Evolutionary conservation across 2,113 vertebrate genomes (phyloP).

Genomic region (Datnioides undecimradiatus): DNA sequence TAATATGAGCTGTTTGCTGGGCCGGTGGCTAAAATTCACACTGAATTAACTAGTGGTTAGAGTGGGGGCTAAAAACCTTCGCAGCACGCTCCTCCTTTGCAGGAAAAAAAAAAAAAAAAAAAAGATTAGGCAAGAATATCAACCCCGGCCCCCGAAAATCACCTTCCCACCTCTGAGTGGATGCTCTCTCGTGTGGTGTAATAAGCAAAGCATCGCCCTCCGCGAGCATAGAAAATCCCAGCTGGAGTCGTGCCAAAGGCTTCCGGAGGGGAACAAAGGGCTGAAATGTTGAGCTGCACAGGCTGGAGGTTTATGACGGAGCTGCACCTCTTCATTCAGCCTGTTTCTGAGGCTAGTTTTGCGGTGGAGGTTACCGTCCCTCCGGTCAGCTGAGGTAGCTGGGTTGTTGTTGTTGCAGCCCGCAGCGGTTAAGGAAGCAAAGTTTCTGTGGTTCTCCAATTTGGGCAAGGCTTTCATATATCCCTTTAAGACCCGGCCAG

Average conservation of each 20-base stretch:
- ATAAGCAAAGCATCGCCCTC: slow-evolving; percentile 29
- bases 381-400: neutral
- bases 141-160: slow-evolving; percentile 28
- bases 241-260: slow-evolving; percentile 29
- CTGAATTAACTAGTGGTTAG: slow-evolving; percentile 51
- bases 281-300: slow-evolving; percentile 19
- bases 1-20: slow-evolving; percentile 62
- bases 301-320: slow-evolving; percentile 26
- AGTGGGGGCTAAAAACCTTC: slow-evolving; percentile 37
- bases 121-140: slow-evolving; percentile 22
- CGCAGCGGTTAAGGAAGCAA: neutral
- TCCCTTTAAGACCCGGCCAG: neutral
- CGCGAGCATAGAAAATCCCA: slow-evolving; percentile 39
- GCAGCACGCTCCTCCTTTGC: slow-evolving; percentile 19
- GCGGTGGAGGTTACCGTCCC: slow-evolving; percentile 1
- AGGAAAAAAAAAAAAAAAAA: too few relatives aligned
- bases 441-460: neutral
- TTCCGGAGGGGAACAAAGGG: slow-evolving; percentile 14
- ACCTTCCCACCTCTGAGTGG: slow-evolving; percentile 34
- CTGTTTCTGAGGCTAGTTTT: slow-evolving; percentile 9
- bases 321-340: slow-evolving; percentile 35
- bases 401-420: neutral
- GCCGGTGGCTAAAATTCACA: slow-evolving; percentile 64
- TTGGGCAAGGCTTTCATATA: neutral
- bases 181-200: slow-evolving; percentile 17